phyloP scores from a whole-genome alignment of 1,140 invertebrate genomes.

The Vanessa atalanta region DNA sequence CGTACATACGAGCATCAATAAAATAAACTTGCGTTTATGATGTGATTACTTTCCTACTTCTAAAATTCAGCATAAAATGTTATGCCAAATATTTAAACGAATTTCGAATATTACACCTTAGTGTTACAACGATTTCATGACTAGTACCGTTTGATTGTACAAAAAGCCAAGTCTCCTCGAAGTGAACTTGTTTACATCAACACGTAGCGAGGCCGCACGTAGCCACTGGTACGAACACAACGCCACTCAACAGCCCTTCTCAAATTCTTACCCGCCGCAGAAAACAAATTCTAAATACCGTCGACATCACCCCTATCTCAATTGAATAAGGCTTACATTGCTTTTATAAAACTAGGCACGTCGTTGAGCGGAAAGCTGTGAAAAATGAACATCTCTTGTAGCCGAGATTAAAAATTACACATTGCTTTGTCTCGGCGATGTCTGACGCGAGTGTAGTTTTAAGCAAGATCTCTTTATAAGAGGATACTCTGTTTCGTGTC shows the following conservation, averaged over 20 bases:
- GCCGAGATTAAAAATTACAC: constrained; percentile 72
- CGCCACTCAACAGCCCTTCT: constrained; percentile 17
- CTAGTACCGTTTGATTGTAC: too few species aligned
- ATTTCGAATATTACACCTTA: too few species aligned
- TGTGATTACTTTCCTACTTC: too few species aligned
- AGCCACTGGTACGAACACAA: constrained; percentile 15
- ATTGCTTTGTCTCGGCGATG: constrained; percentile 50
- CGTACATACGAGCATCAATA: too few species aligned
- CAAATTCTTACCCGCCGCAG: constrained; percentile 22
- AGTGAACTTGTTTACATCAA: background rate
- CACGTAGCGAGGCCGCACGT: constrained; percentile 11
- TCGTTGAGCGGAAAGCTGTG: constrained; percentile 37
- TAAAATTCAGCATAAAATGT: too few species aligned
- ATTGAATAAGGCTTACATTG: constrained; percentile 9
- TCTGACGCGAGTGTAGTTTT: constrained; percentile 23
- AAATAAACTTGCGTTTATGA: too few species aligned
- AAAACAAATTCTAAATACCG: background rate
- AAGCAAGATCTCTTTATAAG: constrained; percentile 26
- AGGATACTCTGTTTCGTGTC: background rate
- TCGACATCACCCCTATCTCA: constrained; percentile 11
- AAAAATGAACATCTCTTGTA: constrained; percentile 72
- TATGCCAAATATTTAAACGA: too few species aligned
- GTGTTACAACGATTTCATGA: too few species aligned
- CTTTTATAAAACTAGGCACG: background rate
- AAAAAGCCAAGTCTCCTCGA: background rate